Evolutionary conservation across 2,113 vertebrate species (phyloP).

Genomic region (Trogon melanurus): DNA sequence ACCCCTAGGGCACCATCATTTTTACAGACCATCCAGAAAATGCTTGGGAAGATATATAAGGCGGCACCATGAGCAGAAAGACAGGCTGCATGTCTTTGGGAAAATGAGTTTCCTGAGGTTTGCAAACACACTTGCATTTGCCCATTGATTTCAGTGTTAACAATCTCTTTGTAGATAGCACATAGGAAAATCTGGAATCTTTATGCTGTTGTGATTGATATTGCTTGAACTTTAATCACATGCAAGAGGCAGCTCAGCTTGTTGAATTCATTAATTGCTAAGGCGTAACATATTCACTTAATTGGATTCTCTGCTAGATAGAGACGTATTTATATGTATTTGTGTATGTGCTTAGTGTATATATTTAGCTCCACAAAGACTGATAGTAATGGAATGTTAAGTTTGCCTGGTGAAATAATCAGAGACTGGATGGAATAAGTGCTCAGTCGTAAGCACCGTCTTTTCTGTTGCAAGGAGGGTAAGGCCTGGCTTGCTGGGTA

Average conservation of each 20-base stretch:
- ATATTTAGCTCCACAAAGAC: constrained; percentile 64
- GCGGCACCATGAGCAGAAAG: background rate
- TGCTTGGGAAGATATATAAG: background rate
- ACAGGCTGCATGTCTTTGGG: background rate
- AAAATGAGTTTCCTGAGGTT: background rate
- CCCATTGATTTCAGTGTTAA: background rate
- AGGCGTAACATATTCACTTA: constrained; percentile 58
- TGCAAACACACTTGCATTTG: constrained; percentile 14
- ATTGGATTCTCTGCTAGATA: constrained; percentile 64
- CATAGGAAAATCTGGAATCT: background rate
- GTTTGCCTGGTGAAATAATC: constrained; percentile 58
- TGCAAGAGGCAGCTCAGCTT: constrained; percentile 35
- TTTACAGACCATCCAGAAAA: constrained; percentile 4
- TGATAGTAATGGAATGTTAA: constrained; percentile 38
- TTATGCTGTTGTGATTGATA: constrained; percentile 37
- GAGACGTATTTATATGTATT: constrained; percentile 58
- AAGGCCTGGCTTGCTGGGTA: background rate
- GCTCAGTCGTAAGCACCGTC: background rate
- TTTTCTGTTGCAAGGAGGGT: background rate
- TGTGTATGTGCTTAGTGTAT: constrained; percentile 52
- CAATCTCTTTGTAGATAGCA: background rate
- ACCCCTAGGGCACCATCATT: background rate
- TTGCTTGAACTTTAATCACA: constrained; percentile 45
- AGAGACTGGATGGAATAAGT: constrained; percentile 38
- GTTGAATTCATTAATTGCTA: constrained; percentile 59